Base-by-base conservation (phyloP, 2,797 vertebrate genomes). In the Melanotaenia nigrans region DNA sequence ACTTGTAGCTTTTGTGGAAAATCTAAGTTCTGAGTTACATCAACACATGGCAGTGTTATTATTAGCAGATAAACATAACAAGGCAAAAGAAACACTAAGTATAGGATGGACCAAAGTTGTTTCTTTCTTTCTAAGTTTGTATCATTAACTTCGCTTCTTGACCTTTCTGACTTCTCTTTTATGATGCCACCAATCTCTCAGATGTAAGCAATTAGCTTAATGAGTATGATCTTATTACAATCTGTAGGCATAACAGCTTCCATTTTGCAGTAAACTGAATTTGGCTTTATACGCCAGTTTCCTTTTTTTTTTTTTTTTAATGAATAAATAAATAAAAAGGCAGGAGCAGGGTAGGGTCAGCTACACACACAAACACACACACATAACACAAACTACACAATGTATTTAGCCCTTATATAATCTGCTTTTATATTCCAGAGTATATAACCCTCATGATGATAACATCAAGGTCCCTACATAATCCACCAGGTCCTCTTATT, bases 181-280 rank as follows among this genome's bases (percentile, higher is more conserved):
- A 64, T 71, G 45, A 68, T 65, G 61, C 67, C 47, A 64, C 54
- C 60, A 58, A 56, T 65, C 61, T 36, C 35, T 58, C 71, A 77
- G 60, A 84, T 87, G 78, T 65, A 62, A 68, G 47, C 65, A 73
- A 79, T 86, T 77, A 82, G 77, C 55, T 63, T 35, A n/a, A 83
- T 61, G 59, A 77, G 65, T 38, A 18, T 24, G 64, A 61, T 51
- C 45, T 77, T 63, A 80, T 71, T 72, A 33, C 56, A 83, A 65
- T 56, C 1, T 30, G 61, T 32, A 59, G 30, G 55, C 60, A 56
- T 61, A 59, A 78, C 14, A 35, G 55, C 7, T 47, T 62, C 24
- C 13, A 4, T 62, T 47, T 49, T 51, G 5, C n/a, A 49, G 68
- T 67, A 51, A 28, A 4, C 24, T n/a, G 6, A 5, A 54, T 58